Evolutionary conservation across 1,140 invertebrate species (phyloP), one percentile per base, ranked within the genome.

Genomic region (Cydia fagiglandana): DNA sequence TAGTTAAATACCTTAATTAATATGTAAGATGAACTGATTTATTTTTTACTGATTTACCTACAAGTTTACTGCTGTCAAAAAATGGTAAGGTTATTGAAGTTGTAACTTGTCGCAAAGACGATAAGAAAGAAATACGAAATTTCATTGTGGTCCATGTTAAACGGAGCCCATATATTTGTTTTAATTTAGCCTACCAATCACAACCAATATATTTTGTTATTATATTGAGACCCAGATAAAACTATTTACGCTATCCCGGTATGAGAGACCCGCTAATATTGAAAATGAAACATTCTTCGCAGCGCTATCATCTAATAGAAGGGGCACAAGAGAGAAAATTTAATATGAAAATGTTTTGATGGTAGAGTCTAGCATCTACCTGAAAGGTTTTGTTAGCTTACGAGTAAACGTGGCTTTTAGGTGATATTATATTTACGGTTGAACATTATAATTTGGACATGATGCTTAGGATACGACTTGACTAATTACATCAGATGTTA

Each of bases 211-310:
- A 15, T n/a, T 53, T 53, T 17, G 17, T 6, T 53, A 7, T 17
- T 53, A 7, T 53, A 17, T 2, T 6, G 34, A 41, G 66, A 45
- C 30, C 66, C n/a, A 6, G 66, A 38, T 34, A 38, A 70, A 70
- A 70, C 66, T 70, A 70, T 70, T 70, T 70, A 41, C 30, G 66
- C 38, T 38, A 70, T 70, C 38, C 66, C 38, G 66, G 17, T 41
- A 70, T 70, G 66, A 70, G 34, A 70, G 34, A 38, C 66, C 66
- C 9, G 66, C 66, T 70, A 70, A 70, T 70, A 70, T 70, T 41
- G 66, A 70, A 70, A 70, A 70, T 70, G 66, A 70, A 70, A 70
- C 66, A 70, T 70, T 70, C 66, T 70, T 70, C 17, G 34, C 64
- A n/a, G 64, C 64, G 64, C 30, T 38, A n/a, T 68, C 17, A 7